Evolutionary conservation across 1,140 invertebrate genomes (phyloP), one percentile per base, ranked within the genome.

Genomic region (Coelopa frigida): DNA sequence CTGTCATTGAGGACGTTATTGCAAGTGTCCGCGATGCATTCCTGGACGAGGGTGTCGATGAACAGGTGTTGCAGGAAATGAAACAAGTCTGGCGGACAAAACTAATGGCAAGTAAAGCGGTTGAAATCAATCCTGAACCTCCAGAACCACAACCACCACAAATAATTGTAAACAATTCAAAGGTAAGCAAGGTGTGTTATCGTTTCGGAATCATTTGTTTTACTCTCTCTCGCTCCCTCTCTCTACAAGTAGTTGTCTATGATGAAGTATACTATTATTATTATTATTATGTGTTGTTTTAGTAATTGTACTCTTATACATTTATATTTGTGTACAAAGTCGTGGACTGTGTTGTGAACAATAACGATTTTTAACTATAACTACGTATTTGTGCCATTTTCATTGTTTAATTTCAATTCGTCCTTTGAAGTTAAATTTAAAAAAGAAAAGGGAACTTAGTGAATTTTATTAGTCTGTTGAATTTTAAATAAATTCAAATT

Each of bases 1-100:
- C 86, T 52, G 94, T 98, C 17, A 95, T 99, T 51, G 90, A 94
- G 48, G 95, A 98, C 82, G 94, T 98, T 12, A 90, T 98, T 54
- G 74, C 78, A 15, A 87, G 86, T 59, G 90, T 98, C 3, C 76
- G 90, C 48, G 94, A 98, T 71, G 81, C 85, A 20, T 98, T 99
- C 72, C 74, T 95, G 17, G 95, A 98, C 64, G 96, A 99, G 70
- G 92, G 94, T 48, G 85, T 98, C 3, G 96, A 99, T 68, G 93
- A 98, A 64, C 91, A 96, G 74, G 89, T 98, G 12, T 73, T 98
- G 22, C 81, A 87, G 59, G 94, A 98, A 67, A 75, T 98, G 26
- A 94, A 92, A 74, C 86, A 93, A 73, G 77, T 89, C 61, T 97
- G 93, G 93, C 89, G 93, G 68, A 79, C 77, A 5, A 95, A 95